phyloP scores from a whole-genome alignment of 2,113 vertebrate genomes.

The Anthoscopus minutus region DNA sequence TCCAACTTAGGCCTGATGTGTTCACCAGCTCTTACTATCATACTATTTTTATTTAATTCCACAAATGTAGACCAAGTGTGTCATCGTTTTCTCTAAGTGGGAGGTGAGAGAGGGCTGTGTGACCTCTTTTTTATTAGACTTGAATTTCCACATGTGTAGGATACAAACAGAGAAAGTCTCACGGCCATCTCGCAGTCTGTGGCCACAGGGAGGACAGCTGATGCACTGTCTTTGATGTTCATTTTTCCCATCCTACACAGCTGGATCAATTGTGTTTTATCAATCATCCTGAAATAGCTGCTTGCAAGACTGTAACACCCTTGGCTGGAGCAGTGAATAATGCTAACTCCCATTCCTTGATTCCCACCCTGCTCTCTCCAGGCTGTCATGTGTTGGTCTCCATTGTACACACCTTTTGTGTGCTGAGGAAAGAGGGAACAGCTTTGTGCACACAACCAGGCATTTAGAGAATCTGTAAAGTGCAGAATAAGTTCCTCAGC shows the following conservation, averaged over 20 bases:
- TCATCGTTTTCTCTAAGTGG: neutral
- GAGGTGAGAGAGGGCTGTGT: neutral
- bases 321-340: neutral
- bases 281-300: neutral
- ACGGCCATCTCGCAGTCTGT: neutral
- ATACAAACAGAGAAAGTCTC: neutral
- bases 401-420: neutral
- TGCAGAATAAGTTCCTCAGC: neutral
- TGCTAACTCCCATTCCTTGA: neutral
- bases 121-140: neutral
- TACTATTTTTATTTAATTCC: neutral
- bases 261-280: neutral
- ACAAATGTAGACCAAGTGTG: neutral
- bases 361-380: neutral
- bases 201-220: neutral
- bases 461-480: neutral
- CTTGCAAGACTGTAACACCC: neutral
- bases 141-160: neutral
- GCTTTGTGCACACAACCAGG: neutral
- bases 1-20: neutral
- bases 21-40: neutral
- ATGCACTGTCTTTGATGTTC: neutral
- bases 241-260: neutral
- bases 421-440: neutral
- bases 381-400: neutral